These are phyloP conservation scores for Saguinus midas DNA, from an alignment of 2,113 vertebrate species.

Conservation along the genomic window DNA sequence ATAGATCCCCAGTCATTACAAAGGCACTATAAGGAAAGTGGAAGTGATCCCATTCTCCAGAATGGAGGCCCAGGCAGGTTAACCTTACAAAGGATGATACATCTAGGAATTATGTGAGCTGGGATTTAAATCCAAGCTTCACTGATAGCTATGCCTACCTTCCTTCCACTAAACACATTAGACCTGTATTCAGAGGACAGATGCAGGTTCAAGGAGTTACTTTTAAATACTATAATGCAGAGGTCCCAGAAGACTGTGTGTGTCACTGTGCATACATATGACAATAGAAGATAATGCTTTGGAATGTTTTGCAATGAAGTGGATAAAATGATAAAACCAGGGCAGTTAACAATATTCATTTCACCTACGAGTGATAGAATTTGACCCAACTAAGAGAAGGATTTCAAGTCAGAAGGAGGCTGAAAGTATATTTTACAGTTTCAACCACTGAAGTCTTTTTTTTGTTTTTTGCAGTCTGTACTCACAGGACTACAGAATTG, in stretches of 20 bases:
- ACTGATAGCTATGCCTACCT: neutral
- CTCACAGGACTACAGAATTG: neutral
- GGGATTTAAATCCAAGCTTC: constrained; percentile 2
- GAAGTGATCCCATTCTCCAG: neutral
- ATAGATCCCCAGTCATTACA: neutral
- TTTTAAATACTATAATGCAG: neutral
- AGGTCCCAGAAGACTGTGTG: neutral
- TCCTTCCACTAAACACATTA: neutral
- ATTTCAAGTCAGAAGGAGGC: neutral
- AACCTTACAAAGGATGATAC: neutral
- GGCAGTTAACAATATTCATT: neutral
- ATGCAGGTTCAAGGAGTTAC: neutral
- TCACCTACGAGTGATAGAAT: neutral
- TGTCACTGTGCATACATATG: neutral
- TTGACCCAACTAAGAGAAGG: neutral
- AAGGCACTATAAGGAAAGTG: neutral
- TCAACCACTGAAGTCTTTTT: neutral
- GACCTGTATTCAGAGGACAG: neutral
- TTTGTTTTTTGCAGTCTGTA: neutral
- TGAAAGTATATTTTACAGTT: neutral
- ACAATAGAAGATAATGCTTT: constrained; percentile 20
- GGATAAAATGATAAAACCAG: neutral
- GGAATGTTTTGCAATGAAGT: neutral
- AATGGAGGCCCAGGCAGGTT: neutral
- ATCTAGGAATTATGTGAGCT: neutral